Base-by-base conservation (phyloP, 1,140 invertebrate species). In the Maconellicoccus hirsutus region DNA sequence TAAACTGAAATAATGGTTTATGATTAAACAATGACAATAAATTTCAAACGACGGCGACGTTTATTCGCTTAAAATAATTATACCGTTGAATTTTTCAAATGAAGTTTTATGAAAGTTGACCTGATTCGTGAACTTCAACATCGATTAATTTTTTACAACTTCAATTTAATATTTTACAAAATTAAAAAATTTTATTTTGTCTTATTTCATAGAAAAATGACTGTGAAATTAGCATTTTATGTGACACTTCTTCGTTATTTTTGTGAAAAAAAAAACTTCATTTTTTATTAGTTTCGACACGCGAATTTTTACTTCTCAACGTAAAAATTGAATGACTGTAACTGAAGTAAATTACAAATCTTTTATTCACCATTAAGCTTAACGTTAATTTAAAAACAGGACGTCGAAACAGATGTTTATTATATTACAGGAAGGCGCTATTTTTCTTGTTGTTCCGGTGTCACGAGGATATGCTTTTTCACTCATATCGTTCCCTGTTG, bases 391-490 rank as follows among this genome's bases (percentile, higher is more conserved):
- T 52, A 19, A 52, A 52, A 52, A 52, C 42, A 52, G 42, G 42
- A 52, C 42, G 42, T 52, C n/a, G 42, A 52, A 52, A 52, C 42
- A 52, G 42, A 52, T 52, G 42, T 52, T 52, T 52, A 52, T 52
- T 52, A 52, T 16, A 52, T 52, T 52, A 52, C 42, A 52, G 42
- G 42, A 52, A 52, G 42, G 42, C 42, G 42, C 42, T 52, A 19
- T 52, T 8, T 52, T 19, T 52, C 16, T 52, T 16, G 12, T 52
- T 52, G 42, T 52, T 52, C 42, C 42, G 42, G 42, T 52, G 3
- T 52, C 4, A 8, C n/a, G 42, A 8, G 42, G 4, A 52, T 19
- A 16, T 52, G n/a, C n/a, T 16, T 52, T 52, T 52, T 16, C 3
- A 52, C 42, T 52, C 42, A 52, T 52, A 52, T 52, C 29, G 29